phyloP scores from a whole-genome alignment of 1,140 invertebrate genomes.

The Calliopsis andreniformis region DNA sequence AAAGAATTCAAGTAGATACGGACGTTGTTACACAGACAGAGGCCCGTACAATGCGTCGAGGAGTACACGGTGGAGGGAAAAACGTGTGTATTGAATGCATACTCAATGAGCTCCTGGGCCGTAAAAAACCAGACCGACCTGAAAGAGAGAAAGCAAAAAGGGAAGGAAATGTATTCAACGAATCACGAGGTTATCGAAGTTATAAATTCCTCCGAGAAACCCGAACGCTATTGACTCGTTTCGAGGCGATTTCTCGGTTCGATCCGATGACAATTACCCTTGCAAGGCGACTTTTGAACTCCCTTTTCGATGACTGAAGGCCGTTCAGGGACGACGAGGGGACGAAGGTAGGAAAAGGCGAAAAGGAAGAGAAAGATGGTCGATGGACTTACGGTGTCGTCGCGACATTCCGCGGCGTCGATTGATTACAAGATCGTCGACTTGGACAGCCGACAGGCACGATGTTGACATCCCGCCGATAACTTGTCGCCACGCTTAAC shows the following conservation, averaged over 20 bases:
- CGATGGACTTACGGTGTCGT: slow-evolving; percentile 52
- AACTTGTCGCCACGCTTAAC: slow-evolving; percentile 43
- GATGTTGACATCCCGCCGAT: slow-evolving; percentile 56
- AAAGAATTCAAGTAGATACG: slow-evolving; percentile 39
- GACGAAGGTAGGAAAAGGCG: too few relatives aligned
- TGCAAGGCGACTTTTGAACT: slow-evolving; percentile 26
- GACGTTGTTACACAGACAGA: slow-evolving; percentile 33
- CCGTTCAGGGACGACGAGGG: background rate
- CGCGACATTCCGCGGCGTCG: slow-evolving; percentile 23
- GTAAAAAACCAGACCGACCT: slow-evolving; percentile 10
- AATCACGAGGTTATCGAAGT: slow-evolving; percentile 18
- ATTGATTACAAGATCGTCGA: slow-evolving; percentile 47
- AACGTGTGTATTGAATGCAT: slow-evolving; percentile 35
- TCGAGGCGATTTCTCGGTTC: background rate
- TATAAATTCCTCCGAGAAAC: slow-evolving; percentile 10
- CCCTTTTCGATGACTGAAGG: background rate
- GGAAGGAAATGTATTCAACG: slow-evolving; percentile 27
- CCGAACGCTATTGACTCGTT: background rate
- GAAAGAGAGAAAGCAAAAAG: background rate
- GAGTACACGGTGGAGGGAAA: background rate
- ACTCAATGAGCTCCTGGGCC: slow-evolving; percentile 13
- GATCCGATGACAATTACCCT: background rate
- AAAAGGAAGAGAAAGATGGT: background rate
- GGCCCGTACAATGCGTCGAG: background rate
- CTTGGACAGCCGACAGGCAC: slow-evolving; percentile 31